Conservation (phyloP, 2,888 invertebrate species). For the Azorinus chamasolen region DNA sequence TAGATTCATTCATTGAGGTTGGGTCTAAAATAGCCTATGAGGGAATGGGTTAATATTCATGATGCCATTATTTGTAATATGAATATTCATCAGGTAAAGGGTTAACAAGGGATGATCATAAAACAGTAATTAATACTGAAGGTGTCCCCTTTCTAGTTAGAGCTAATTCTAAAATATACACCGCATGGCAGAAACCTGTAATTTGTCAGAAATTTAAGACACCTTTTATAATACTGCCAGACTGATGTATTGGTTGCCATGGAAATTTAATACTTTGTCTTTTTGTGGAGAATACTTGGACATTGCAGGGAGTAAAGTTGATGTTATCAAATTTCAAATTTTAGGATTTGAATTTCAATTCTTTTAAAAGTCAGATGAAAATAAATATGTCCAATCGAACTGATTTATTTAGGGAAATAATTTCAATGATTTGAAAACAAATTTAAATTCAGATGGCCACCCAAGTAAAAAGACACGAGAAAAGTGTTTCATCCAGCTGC, state of each 20-base stretch:
- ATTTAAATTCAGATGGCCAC: background rate
- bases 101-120: too few relatives aligned
- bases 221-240: conserved; percentile 15
- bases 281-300: conserved; percentile 15
- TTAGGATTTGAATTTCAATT: background rate
- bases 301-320: conserved; percentile 32
- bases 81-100: too few relatives aligned
- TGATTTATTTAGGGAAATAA: conserved; percentile 1
- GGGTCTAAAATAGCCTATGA: too few relatives aligned
- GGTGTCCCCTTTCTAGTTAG: too few relatives aligned
- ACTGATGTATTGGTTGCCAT: conserved; percentile 37
- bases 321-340: conserved; percentile 37
- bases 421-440: conserved; percentile 1
- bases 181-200: conserved; percentile 13
- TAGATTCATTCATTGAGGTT: too few relatives aligned
- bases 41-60: too few relatives aligned
- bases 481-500: too few relatives aligned
- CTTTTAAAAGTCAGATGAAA: background rate
- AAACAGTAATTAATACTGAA: too few relatives aligned
- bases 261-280: conserved; percentile 7
- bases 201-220: conserved; percentile 31
- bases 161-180: too few relatives aligned
- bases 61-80: too few relatives aligned
- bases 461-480: background rate
- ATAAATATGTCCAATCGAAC: conserved; percentile 3